Evolutionary conservation across 2,888 invertebrate species (phyloP).

Genomic region (Seladonia tumulorum): DNA sequence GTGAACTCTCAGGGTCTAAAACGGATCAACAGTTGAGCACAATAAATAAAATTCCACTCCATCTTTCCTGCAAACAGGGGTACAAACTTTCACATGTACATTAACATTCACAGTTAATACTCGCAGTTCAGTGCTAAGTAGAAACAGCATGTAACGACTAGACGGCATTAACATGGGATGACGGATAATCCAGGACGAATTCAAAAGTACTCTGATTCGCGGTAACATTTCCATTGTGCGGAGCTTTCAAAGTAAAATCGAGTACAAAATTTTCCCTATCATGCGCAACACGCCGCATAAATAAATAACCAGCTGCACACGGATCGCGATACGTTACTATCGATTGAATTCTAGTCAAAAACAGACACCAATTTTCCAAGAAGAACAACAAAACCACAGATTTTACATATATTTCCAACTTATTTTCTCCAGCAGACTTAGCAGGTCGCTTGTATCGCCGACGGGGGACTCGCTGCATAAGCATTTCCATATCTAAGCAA

Average conservation of each 20-base stretch:
- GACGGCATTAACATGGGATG: not conserved
- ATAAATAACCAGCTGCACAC: not conserved
- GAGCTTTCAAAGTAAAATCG: not conserved
- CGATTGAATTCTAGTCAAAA: not conserved
- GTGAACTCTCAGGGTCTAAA: not conserved
- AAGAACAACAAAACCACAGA: not conserved
- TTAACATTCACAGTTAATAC: not conserved
- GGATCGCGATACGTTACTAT: not conserved
- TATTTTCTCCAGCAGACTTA: not conserved
- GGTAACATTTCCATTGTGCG: not conserved
- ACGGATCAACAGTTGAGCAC: not conserved
- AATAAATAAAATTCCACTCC: not conserved
- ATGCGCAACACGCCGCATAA: not conserved
- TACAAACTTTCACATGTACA: not conserved
- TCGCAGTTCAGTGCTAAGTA: not conserved
- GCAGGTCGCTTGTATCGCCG: not conserved
- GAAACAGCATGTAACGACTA: not conserved
- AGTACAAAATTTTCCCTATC: not conserved
- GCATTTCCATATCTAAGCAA: conserved; percentile 5
- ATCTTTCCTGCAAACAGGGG: not conserved
- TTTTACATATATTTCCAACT: not conserved
- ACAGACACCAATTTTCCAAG: not conserved
- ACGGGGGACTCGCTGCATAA: not conserved
- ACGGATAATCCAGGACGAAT: not conserved
- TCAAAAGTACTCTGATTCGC: not conserved